Conservation (phyloP, 2,888 invertebrate species). For the Pteria penguin region DNA sequence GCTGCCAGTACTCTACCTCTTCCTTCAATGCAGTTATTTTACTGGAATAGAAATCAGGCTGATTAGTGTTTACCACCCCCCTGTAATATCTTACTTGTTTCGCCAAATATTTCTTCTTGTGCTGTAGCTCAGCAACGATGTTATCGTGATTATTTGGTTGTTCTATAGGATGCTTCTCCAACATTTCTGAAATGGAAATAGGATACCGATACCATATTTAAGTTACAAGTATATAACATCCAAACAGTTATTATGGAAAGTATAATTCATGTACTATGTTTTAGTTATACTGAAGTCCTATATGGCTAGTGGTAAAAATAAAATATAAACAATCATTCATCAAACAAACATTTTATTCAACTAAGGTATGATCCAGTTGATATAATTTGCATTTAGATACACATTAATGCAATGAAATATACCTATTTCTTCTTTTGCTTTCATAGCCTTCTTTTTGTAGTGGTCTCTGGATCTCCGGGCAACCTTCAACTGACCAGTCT, state of each 20-base stretch:
- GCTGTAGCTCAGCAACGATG: constrained; percentile 1
- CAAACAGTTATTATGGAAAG: too few relatives aligned
- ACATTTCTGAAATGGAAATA: too few relatives aligned
- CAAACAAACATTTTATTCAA: too few relatives aligned
- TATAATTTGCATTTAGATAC: too few relatives aligned
- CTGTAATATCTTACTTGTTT: constrained; percentile 6
- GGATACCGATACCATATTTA: too few relatives aligned
- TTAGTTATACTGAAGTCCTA: too few relatives aligned
- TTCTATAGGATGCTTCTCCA: background rate
- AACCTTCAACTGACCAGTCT: background rate
- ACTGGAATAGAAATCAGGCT: constrained; percentile 10
- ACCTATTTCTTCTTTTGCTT: background rate
- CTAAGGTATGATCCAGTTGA: too few relatives aligned
- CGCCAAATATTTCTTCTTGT: background rate
- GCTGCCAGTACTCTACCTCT: constrained; percentile 9
- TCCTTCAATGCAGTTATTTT: background rate
- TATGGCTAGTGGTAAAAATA: too few relatives aligned
- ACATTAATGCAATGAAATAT: too few relatives aligned
- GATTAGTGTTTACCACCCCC: background rate
- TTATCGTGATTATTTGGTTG: background rate
- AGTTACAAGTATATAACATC: too few relatives aligned
- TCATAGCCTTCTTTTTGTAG: background rate
- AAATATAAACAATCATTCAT: too few relatives aligned
- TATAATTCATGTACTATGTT: too few relatives aligned
- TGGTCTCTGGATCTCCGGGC: constrained; percentile 16